These are phyloP conservation scores for Catamblyrhynchus diadema DNA, from an alignment of 2,797 vertebrate genomes.

Conservation along the genomic window DNA sequence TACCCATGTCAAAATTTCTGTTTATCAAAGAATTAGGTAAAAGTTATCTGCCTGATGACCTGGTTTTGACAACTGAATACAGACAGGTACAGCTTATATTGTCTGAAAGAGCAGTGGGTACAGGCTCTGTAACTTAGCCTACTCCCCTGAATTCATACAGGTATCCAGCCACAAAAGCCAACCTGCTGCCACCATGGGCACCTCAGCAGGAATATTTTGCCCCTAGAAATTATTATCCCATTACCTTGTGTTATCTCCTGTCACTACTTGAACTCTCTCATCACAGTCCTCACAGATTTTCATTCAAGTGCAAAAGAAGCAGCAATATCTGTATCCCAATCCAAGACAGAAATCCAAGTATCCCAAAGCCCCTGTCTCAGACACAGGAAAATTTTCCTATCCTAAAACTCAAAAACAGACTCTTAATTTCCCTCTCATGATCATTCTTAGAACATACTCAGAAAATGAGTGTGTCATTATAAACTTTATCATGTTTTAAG, in stretches of 20 bases:
- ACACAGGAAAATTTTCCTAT: not conserved
- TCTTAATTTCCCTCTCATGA: not conserved
- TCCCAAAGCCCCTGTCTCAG: not conserved
- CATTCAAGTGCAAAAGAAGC: not conserved
- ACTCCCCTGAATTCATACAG: not conserved
- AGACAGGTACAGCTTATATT: not conserved
- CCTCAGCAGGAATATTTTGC: not conserved
- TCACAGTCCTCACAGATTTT: not conserved
- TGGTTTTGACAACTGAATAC: not conserved
- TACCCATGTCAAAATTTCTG: not conserved
- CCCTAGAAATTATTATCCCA: not conserved
- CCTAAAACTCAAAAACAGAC: not conserved
- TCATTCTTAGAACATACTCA: not conserved
- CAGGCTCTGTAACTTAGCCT: not conserved
- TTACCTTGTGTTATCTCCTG: not conserved
- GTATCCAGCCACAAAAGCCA: not conserved
- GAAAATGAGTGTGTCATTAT: not conserved
- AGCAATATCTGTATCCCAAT: not conserved
- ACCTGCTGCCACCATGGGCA: not conserved
- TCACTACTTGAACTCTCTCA: not conserved
- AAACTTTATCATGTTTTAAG: not conserved
- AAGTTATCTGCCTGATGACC: not conserved
- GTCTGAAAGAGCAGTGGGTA: not conserved
- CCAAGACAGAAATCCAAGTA: not conserved
- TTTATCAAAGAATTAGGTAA: not conserved